Conservation (phyloP, 2,113 vertebrate species). For the Hyaena hyaena region DNA sequence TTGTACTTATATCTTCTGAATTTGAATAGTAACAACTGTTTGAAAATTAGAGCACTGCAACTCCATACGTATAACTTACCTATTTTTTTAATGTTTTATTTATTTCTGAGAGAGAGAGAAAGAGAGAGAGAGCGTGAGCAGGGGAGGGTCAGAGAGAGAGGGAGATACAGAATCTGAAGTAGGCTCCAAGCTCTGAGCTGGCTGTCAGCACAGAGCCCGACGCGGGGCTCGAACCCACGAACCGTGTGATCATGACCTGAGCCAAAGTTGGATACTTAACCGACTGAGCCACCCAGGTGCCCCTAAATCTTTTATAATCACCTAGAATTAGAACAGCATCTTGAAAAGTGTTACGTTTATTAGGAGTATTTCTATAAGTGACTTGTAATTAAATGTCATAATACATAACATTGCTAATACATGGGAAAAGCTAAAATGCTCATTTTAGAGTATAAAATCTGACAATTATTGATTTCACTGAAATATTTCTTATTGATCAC, state of each 20-base stretch:
- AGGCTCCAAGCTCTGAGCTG: no score
- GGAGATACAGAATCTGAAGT: no score
- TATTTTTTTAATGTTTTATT: no score
- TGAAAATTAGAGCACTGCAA: background rate
- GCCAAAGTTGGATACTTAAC: no score
- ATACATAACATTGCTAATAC: background rate
- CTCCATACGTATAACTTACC: background rate
- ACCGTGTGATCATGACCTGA: no score
- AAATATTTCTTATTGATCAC: constrained; percentile 7
- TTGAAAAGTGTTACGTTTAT: constrained; percentile 30
- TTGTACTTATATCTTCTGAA: background rate
- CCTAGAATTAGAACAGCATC: background rate
- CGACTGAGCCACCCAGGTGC: no score
- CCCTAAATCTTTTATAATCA: constrained; percentile 40
- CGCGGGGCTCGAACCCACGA: no score
- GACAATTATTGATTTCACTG: constrained; percentile 13
- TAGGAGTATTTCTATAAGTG: background rate
- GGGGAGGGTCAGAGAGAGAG: no score
- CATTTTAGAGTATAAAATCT: background rate
- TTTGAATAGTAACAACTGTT: background rate
- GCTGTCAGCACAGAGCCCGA: no score
- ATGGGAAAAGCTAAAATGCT: background rate
- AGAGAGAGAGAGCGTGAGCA: no score
- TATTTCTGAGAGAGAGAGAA: no score
- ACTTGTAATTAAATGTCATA: background rate